Evolutionary conservation across 1,140 invertebrate species (phyloP), one percentile per base, ranked within the genome.

Genomic region (Reticulitermes speratus): DNA sequence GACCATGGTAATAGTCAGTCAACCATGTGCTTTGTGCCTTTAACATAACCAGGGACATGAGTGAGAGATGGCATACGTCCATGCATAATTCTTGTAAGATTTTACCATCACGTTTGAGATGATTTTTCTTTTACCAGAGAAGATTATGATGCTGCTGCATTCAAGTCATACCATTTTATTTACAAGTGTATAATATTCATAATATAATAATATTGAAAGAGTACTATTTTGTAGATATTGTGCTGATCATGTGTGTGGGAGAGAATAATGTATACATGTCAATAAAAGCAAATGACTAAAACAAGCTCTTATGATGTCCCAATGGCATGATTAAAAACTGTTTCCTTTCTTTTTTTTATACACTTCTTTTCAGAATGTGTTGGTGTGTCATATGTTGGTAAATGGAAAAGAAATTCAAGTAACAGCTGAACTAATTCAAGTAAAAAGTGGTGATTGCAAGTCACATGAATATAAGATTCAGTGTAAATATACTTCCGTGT

Each of bases 181-280:
- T 84, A 84, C 83, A 52, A 32, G 83, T 84, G 83, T 84, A 59
- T 84, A 44, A 84, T 84, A 84, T 52, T 55, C 23, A 84, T 84
- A 84, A 84, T 52, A n/a, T 45, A 84, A 52, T 52, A 52, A 84
- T 84, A 44, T 84, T 84, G 83, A 44, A 84, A 45, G 19, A 9
- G n/a, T 75, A 30, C 25, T 75, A 75, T 75, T 75, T 75, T 75
- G 65, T 52, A 52, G n/a, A 84, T 84, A 52, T 84, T 48, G 44
- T 84, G 83, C n/a, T 84, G 44, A 30, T 84, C 30, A 30, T 84
- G 83, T 84, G 83, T 84, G 30, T 84, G 45, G 45, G 44, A 59
- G 48, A 32, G 23, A 84, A n/a, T 84, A 45, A 45, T 84, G 83
- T 84, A 32, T 84, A 84, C 83, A 84, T n/a, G 30, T 30, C 52